Base-by-base conservation (phyloP, 2,888 invertebrate species). In the Harpalus rubripes region DNA sequence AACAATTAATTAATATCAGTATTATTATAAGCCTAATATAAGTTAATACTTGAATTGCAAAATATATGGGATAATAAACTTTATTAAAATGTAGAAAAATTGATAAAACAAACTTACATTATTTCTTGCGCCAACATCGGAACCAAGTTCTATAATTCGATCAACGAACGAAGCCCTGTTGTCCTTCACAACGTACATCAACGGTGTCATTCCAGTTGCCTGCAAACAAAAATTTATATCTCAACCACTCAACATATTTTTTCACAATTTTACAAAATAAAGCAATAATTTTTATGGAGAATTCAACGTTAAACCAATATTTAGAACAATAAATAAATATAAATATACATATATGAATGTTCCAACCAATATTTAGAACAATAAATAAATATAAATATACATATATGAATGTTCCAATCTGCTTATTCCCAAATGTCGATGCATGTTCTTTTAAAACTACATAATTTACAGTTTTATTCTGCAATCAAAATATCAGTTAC, bases 131-230 rank as follows among this genome's bases (percentile, higher is more conserved):
- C 97, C 96, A 85, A 98, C 95, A 91, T 98, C 97, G 7, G 96
- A 96, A 63, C 98, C 98, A 16, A 98, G 93, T 86, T 99, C 98
- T 87, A 98, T 95, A 92, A 99, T 95, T 85, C 97, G 94, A 91
- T 99, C 98, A 87, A 98, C 95, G 89, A 98, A 95, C 22, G 96
- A 95, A 0, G 97, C 96, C 87, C 97, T 94, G 92, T 98, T 99
- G 92, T 99, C 99, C 92, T 98, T 98, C 39, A 98, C 98, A 0
- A 98, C 98, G 90, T 96, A 96, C 98, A 99, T 98, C 88, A 99
- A 92, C 26, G 98, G 97, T 85, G 98, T 98, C 96, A 98, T 97
- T 86, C 98, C 98, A 84, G 96, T 97, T 87, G 95, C 94, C 98
- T 98, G 93, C 83, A 94, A 94, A 61, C 5, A 59, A 74, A 59